Evolutionary conservation across 1,140 invertebrate species (phyloP), one percentile per base, ranked within the genome.

Genomic region (Cotesia glomerata): DNA sequence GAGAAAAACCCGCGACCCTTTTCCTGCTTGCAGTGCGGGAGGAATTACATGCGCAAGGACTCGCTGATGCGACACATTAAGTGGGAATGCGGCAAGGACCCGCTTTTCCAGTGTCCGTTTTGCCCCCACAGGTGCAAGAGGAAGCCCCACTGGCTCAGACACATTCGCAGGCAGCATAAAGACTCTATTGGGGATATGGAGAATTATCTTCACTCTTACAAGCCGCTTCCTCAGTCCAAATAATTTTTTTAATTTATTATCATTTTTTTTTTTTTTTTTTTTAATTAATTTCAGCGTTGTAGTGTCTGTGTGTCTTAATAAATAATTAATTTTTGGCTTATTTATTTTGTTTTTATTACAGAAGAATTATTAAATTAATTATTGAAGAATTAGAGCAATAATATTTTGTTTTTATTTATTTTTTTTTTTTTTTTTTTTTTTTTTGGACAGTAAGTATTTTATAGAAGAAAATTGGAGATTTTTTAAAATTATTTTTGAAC

Each of bases 1-100:
- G 81, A 80, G 7, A 45, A 45, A 45, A 54, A 71, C 2, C 71
- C 52, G 5, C 87, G 80, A 71, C 85, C 88, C 71, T 91, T 91
- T 75, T 79, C 80, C 2, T 93, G 92, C 80, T 79, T 83, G 2
- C 87, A 88, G 61, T 93, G 92, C 74, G 89, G 89, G 49, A 88
- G 91, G 74, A 89, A 85, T 56, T 93, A 93, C 79, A 88, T 89
- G 75, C 86, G 91, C 13, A 92, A 92, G 81, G 90, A 91, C 68
- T 90, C 90, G 8, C 78, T 92, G 63, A 90, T 91, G 73, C 86
- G 91, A 2, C 91, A 93, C 75, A 84, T 90, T 74, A 89, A 89
- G 9, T 92, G 91, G 81, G 91, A 92, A 79, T 92, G 91, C 80
- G 91, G 90, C 63, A 90, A 91, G 36, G 90, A 90, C 71, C 92